These are phyloP conservation scores for Vidua macroura DNA, from an alignment of 2,113 vertebrate genomes.

Conservation along the genomic window DNA sequence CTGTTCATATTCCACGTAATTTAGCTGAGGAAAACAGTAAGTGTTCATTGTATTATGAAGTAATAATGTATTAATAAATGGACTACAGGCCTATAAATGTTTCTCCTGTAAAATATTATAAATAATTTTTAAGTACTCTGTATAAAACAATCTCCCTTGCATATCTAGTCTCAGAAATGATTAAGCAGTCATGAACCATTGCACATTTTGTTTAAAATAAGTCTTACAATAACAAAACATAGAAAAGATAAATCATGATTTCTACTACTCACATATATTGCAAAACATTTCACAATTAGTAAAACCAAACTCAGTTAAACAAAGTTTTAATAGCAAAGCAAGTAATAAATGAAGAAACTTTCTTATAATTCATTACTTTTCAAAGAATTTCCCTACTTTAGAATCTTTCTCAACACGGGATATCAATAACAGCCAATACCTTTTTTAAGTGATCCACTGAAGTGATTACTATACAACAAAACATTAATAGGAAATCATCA, in stretches of 20 bases:
- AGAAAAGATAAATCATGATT: neutral
- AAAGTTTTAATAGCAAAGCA: neutral
- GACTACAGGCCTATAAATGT: neutral
- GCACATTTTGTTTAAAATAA: slow-evolving; percentile 29
- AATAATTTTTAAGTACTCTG: neutral
- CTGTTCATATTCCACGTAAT: neutral
- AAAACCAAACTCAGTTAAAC: neutral
- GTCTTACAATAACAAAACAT: slow-evolving; percentile 17
- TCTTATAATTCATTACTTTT: neutral
- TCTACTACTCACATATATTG: slow-evolving; percentile 4
- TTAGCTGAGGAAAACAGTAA: neutral
- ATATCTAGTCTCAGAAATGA: slow-evolving; percentile 23
- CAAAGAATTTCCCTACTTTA: neutral
- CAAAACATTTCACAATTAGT: neutral
- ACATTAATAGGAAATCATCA: neutral
- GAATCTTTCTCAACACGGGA: neutral
- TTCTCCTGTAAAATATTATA: neutral
- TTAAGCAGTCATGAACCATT: neutral
- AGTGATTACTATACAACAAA: neutral
- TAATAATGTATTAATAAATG: neutral
- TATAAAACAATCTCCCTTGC: neutral
- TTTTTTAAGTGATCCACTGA: neutral
- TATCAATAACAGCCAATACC: neutral
- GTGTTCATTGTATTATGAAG: neutral
- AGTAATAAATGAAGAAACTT: neutral